These are phyloP conservation scores for Meriones psammophilus DNA, from an alignment of 2,797 vertebrate genomes.

Conservation along the genomic window DNA sequence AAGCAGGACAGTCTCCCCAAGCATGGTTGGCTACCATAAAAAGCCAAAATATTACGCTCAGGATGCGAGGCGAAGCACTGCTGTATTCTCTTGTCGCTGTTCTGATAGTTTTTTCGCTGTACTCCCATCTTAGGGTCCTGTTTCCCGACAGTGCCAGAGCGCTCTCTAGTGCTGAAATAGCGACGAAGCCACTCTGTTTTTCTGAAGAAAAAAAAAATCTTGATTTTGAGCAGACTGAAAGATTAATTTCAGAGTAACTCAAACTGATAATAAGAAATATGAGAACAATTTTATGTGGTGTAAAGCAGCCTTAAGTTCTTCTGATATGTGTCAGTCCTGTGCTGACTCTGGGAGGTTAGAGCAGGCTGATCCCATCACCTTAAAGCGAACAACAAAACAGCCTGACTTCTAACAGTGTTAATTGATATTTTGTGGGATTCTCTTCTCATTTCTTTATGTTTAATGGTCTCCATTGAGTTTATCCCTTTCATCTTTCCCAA, in stretches of 20 bases:
- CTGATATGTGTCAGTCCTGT: not conserved
- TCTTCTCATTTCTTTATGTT: not conserved
- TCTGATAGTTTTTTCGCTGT: rapidly evolving
- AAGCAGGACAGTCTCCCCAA: too few species aligned
- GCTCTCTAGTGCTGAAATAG: slow-evolving; percentile 71
- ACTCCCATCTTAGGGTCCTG: not conserved
- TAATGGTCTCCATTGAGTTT: not conserved
- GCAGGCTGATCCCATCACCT: not conserved
- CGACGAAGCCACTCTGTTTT: not conserved
- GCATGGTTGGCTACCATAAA: too few species aligned
- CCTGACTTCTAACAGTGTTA: not conserved
- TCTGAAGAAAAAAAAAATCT: slow-evolving; percentile 1
- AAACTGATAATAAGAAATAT: slow-evolving; percentile 18
- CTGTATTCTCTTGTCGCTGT: not conserved
- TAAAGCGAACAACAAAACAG: not conserved
- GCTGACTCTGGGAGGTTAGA: not conserved
- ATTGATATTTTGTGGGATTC: too few species aligned
- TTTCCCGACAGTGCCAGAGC: slow-evolving; percentile 36
- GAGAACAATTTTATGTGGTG: not conserved
- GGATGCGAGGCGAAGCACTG: too few species aligned
- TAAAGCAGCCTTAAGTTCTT: not conserved
- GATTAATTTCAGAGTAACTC: slow-evolving; percentile 39
- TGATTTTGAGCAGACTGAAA: slow-evolving; percentile 30
- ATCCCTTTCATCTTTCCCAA: not conserved
- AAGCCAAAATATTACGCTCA: too few species aligned